Evolutionary conservation across 2,888 invertebrate species (phyloP), one percentile per base, ranked within the genome.

Genomic region (Cremastinae sp.): DNA sequence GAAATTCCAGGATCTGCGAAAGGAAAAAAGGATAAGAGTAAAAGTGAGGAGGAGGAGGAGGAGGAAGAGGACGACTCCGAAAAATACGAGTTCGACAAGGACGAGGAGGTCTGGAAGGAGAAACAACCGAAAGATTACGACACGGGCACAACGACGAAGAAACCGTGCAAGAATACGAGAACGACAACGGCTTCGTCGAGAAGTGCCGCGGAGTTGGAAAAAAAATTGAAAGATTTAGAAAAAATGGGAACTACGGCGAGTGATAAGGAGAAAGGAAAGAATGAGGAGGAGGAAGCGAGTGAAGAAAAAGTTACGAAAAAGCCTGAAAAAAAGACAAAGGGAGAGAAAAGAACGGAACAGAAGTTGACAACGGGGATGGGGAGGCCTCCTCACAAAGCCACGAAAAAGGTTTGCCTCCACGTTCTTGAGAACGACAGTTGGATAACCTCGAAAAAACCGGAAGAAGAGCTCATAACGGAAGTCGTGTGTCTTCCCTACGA

Each of bases 371-470:
- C 28, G 28, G 28, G 28, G 5, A 5, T 28, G 28, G 5, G 2
- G 28, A 2, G 2, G 1, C 5, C 74, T 78, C 9, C 20, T 74
- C 47, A 79, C 73, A 9, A 59, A 34, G 72, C 69, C 0, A 80
- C 82, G 0, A 80, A 79, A n/a, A 82, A 68, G 38, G 38, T 84
- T 34, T 85, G 84, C 54, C 51, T 85, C 34, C 80, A 78, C n/a
- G 75, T 79, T 54, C 49, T 78, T 34, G 56, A 72, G 14, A 56
- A 74, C 71, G 62, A 74, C 3, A 49, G 0, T 59, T 68, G n/a
- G 12, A 45, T 70, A 16, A 9, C 54, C 28, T 28, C 28, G 28
- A 28, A 5, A 3, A 28, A 5, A 28, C 28, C 28, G 2, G 28
- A 28, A 5, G 28, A 28, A 3, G 58, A 70, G 18, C 70, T 65